A percentile compares a stretch with the other conserved stretches of the same genome.
These are phyloP conservation scores for Condylura cristata DNA, from an alignment of 2,113 vertebrate genomes.

Conservation along the genomic window DNA sequence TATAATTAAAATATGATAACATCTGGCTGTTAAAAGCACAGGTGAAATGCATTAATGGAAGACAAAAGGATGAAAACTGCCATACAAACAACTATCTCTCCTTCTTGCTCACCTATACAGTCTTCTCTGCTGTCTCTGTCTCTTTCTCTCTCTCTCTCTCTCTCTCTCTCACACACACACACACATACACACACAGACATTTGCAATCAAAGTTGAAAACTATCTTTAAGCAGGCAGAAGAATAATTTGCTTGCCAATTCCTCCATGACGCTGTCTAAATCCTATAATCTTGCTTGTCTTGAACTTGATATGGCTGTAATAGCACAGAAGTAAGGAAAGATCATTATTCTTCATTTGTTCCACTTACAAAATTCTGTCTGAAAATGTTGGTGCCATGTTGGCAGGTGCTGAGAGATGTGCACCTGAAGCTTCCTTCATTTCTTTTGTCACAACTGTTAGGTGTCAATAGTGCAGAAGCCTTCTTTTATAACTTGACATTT, in stretches of 20 bases:
- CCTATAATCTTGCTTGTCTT: conserved; percentile 50
- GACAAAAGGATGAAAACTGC: neutral
- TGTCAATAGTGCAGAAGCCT: neutral
- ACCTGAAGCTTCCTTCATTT: neutral
- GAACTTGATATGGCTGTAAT: neutral
- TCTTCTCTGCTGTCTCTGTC: no score
- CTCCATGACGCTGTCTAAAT: conserved; percentile 26
- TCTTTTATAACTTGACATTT: conserved; percentile 45
- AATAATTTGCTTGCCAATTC: conserved; percentile 42
- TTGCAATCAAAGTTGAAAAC: neutral
- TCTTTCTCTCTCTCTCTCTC: neutral
- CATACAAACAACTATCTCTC: neutral
- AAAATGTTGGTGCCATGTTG: neutral
- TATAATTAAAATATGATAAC: conserved; percentile 75
- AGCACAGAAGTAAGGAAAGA: neutral
- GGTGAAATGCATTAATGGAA: conserved; percentile 58
- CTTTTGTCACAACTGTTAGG: neutral
- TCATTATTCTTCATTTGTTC: conserved; percentile 30
- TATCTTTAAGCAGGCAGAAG: conserved; percentile 35
- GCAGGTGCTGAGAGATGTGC: neutral
- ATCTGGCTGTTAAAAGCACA: conserved; percentile 72
- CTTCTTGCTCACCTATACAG: no score
- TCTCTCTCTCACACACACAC: neutral
- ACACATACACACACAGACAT: neutral
- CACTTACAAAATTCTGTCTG: conserved; percentile 6